A percentile compares a stretch with the other conserved stretches of the same genome.
Evolutionary conservation across 2,888 invertebrate species (phyloP).

Genomic region (Xylota segnis): DNA sequence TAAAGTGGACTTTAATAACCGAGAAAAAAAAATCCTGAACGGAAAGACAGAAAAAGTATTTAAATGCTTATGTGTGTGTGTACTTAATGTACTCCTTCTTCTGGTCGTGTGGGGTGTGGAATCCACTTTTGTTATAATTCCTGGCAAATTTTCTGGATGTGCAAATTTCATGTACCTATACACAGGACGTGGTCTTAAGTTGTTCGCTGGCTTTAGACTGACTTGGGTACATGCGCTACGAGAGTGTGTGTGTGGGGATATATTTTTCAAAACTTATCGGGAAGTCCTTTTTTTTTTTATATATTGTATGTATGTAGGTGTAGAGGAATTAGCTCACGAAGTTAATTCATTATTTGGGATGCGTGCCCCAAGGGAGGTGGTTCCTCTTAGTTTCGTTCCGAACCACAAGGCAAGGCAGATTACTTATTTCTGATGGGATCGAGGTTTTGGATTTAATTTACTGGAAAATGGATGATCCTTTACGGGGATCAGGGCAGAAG

Average conservation of each 20-base stretch:
- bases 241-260: too few species aligned
- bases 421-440: too few species aligned
- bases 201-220: conserved; percentile 19
- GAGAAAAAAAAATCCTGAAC: background rate
- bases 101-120: background rate
- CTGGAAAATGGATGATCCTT: too few species aligned
- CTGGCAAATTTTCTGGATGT: conserved; percentile 40
- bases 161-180: conserved; percentile 26
- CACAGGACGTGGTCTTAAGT: conserved; percentile 34
- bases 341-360: conserved; percentile 32
- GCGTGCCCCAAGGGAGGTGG: background rate
- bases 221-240: background rate
- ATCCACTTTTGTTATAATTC: conserved; percentile 48
- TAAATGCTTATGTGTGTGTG: conserved; percentile 8
- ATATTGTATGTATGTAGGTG: too few species aligned
- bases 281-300: background rate
- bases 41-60: conserved; percentile 21
- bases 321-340: conserved; percentile 12
- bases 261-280: conserved; percentile 3
- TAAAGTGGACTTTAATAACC: conserved; percentile 40
- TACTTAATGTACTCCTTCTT: conserved; percentile 1
- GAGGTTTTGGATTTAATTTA: too few species aligned
- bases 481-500: too few species aligned
- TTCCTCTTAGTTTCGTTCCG: background rate
- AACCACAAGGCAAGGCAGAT: background rate